These are phyloP conservation scores for Caenorhabditis remanei DNA, from an alignment of 1,140 invertebrate genomes.

Conservation along the genomic window DNA sequence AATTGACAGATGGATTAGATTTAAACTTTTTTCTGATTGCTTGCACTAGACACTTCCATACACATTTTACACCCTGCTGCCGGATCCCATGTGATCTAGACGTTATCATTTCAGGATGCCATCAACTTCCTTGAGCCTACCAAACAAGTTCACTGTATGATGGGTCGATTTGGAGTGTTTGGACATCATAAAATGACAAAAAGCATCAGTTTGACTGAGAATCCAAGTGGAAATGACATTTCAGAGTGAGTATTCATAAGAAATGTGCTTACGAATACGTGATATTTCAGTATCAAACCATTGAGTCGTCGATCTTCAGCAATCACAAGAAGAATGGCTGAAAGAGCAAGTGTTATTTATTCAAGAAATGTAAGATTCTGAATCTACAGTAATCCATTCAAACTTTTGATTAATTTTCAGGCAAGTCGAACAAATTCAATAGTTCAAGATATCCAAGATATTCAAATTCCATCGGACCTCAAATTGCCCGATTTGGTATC, in stretches of 20 bases:
- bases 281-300: neutral
- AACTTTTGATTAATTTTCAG: neutral
- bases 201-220: slow-evolving; percentile 41
- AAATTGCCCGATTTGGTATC: slow-evolving; percentile 47
- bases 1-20: too few species aligned
- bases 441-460: slow-evolving; percentile 54
- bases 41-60: neutral
- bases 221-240: slow-evolving; percentile 19
- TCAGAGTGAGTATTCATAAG: neutral
- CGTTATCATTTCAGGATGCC: slow-evolving; percentile 51
- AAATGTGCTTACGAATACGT: neutral
- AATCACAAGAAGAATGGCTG: slow-evolving; percentile 32
- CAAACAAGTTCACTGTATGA: slow-evolving; percentile 35
- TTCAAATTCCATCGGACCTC: slow-evolving; percentile 55
- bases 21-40: too few species aligned
- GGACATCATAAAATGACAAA: slow-evolving; percentile 41
- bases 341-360: slow-evolving; percentile 29
- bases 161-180: slow-evolving; percentile 31
- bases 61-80: neutral
- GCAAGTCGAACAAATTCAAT: slow-evolving; percentile 51
- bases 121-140: slow-evolving; percentile 57
- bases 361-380: slow-evolving; percentile 24
- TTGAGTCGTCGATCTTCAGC: slow-evolving; percentile 38
- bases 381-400: neutral
- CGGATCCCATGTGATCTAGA: slow-evolving; percentile 54